Evolutionary conservation across 2,113 vertebrate genomes (phyloP), one percentile per base, ranked within the genome.

Genomic region (Taxidea taxus): DNA sequence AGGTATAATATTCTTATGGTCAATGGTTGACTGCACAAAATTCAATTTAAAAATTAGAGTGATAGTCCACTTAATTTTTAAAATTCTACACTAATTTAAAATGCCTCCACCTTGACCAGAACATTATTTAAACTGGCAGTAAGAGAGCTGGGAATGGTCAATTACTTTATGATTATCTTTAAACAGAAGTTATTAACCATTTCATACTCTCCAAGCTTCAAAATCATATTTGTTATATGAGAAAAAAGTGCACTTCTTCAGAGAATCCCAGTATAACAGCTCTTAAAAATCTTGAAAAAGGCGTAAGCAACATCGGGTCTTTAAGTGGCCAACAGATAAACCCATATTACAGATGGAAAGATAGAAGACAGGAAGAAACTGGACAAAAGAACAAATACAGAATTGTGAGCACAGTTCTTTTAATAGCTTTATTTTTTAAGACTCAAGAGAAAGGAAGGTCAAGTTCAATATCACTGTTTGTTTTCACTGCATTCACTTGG

Each of bases 141-240:
- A 78, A 68, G 39, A 77, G 16, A 95, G 29, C 54, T 66, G 87
- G 74, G 44, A 15, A 86, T 87, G 75, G 92, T 75, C 64, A 47
- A 90, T 92, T 95, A 37, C 37, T 95, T 88, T 77, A 54, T 62
- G 86, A 77, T 10, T 85, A 68, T 80, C 15, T 85, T 96, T 93
- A 87, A 96, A 95, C 62, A 95, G 44, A 95, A 95, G 62, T 56
- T 94, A 94, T 78, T 93, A 92, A 15, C 95, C 82, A 93, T 70
- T 91, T 91, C 82, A 25, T 88, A 87, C 14, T 93, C 87, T 70
- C 64, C 18, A 83, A 86, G 47, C 20, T 95, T 82, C 42, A 70
- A 95, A 96, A 81, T 96, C 8, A 16, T 75, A 90, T 91, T 92
- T 87, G 54, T 77, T 81, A 92, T 82, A 91, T 77, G 27, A 60